These are phyloP conservation scores for Chamaea fasciata DNA, from an alignment of 2,113 vertebrate species.

Conservation along the genomic window DNA sequence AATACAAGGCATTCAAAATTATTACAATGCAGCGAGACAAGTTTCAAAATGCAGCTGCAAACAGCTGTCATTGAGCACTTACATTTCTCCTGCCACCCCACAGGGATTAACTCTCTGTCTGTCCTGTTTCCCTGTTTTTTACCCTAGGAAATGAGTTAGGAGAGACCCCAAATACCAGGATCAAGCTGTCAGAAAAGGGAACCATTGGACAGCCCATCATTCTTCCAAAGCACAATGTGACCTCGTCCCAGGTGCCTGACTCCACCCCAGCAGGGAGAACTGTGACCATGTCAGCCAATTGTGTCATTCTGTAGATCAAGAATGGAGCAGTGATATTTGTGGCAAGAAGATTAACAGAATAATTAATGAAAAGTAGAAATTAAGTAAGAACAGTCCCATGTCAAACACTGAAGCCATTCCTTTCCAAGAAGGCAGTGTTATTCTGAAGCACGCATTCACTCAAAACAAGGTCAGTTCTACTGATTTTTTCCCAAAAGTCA, in stretches of 20 bases:
- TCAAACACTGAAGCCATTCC: not conserved
- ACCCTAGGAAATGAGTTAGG: not conserved
- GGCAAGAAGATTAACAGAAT: not conserved
- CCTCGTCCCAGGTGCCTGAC: not conserved
- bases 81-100: not conserved
- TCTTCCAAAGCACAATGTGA: not conserved
- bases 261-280: fast-evolving
- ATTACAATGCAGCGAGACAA: not conserved
- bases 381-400: not conserved
- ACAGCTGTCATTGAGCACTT: not conserved
- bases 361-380: not conserved
- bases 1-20: not conserved
- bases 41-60: not conserved
- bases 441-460: not conserved
- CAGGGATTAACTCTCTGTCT: not conserved
- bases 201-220: not conserved
- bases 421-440: not conserved
- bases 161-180: not conserved
- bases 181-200: not conserved
- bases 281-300: not conserved
- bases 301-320: not conserved
- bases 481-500: not conserved
- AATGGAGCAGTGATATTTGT: not conserved
- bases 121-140: not conserved
- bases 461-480: not conserved